These are phyloP conservation scores for Coptodon rendalli DNA, from an alignment of 2,113 vertebrate species.

Conservation along the genomic window DNA sequence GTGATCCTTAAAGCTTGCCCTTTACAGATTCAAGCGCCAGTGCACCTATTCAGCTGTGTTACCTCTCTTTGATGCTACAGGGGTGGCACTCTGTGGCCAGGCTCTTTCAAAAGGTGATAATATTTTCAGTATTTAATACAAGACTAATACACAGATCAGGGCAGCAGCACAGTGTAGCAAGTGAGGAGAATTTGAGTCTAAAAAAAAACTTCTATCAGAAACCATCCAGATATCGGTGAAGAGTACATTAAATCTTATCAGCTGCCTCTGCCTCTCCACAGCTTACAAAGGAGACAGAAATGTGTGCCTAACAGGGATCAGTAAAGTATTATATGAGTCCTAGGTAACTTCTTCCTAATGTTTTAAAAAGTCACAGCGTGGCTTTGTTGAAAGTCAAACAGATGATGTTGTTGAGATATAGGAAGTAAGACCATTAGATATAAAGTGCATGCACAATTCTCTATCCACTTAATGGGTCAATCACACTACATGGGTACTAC, in stretches of 20 bases:
- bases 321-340: background rate
- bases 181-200: background rate
- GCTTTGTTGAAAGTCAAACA: background rate
- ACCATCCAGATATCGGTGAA: background rate
- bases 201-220: background rate
- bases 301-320: background rate
- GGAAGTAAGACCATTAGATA: background rate
- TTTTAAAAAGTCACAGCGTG: background rate
- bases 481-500: background rate
- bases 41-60: slow-evolving; percentile 24
- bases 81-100: background rate
- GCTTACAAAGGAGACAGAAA: background rate
- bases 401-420: background rate
- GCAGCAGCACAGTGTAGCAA: background rate
- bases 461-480: background rate
- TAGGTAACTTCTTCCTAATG: background rate
- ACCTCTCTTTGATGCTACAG: background rate
- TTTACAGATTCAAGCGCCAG: slow-evolving; percentile 46
- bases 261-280: background rate
- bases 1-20: slow-evolving; percentile 60
- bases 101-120: slow-evolving; percentile 29
- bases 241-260: background rate
- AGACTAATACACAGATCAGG: background rate
- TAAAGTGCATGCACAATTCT: background rate
- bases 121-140: background rate